phyloP scores from a whole-genome alignment of 1,140 invertebrate genomes.

The Pseudoatta argentina region DNA sequence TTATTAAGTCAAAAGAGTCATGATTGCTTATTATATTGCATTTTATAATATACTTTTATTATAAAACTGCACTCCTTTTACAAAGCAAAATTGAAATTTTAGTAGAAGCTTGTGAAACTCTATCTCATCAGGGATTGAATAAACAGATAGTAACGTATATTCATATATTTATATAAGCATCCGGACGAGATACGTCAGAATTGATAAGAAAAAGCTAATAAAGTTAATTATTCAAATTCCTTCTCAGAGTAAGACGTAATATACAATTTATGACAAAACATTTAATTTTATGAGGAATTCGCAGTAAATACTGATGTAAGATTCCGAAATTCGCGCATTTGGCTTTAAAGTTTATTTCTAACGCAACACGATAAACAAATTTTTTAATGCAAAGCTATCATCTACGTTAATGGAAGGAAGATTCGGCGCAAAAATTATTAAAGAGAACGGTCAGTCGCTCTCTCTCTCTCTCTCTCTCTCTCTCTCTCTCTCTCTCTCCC shows the following conservation, averaged over 20 bases:
- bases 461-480: slow-evolving; percentile 8
- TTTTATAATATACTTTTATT: background rate
- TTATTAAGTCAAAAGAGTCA: background rate
- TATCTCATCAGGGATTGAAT: background rate
- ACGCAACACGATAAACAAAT: background rate
- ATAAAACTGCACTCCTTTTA: background rate
- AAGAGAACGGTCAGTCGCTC: background rate
- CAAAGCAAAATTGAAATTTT: background rate
- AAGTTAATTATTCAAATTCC: background rate
- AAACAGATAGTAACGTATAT: background rate
- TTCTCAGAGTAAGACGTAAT: background rate
- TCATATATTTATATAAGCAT: background rate
- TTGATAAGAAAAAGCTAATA: background rate
- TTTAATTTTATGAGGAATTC: slow-evolving; percentile 9
- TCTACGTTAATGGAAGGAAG: background rate
- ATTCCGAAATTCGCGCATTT: slow-evolving; percentile 1
- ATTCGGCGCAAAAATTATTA: slow-evolving; percentile 10
- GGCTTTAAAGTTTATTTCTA: background rate
- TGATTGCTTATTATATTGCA: background rate
- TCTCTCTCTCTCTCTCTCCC: background rate
- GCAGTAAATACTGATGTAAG: background rate
- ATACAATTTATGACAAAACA: background rate
- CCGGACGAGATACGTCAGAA: background rate
- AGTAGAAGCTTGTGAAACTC: background rate
- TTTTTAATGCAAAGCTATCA: background rate